A percentile compares a stretch with the other conserved stretches of the same genome.
Evolutionary conservation across 2,113 vertebrate species (phyloP).

Genomic region (Thamnaconus septentrionalis): DNA sequence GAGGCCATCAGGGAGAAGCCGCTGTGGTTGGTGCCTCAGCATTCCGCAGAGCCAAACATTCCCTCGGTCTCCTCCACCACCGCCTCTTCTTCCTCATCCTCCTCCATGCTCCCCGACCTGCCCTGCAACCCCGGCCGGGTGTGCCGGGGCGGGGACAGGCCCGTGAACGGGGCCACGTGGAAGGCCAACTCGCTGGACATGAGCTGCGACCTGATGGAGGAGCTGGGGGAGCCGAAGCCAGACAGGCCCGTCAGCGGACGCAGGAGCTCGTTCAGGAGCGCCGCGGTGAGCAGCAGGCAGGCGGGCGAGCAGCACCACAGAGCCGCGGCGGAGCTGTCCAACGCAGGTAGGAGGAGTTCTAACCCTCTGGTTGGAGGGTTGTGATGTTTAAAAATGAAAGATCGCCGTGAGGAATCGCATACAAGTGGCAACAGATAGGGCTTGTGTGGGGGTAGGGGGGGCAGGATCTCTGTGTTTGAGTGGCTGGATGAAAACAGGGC

Average conservation of each 20-base stretch:
- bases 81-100: conserved; percentile 23
- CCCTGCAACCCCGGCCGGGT: conserved; percentile 62
- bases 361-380: too few species aligned
- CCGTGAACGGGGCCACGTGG: conserved; percentile 44
- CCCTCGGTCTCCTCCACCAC: not conserved
- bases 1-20: conserved; percentile 64
- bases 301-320: conserved; percentile 45
- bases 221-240: conserved; percentile 45
- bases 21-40: conserved; percentile 78
- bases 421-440: too few species aligned
- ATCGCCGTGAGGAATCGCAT: too few species aligned
- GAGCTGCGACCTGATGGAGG: conserved; percentile 67
- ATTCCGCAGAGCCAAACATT: conserved; percentile 49
- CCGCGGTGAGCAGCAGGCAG: conserved; percentile 25
- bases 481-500: too few species aligned
- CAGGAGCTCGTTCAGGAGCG: conserved; percentile 69
- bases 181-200: conserved; percentile 66
- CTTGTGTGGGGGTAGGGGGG: too few species aligned
- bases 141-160: conserved; percentile 51
- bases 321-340: conserved; percentile 24
- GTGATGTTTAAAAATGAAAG: too few species aligned
- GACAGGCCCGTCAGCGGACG: conserved; percentile 80
- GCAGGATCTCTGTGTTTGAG: too few species aligned
- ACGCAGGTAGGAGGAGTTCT: conserved; percentile 33
- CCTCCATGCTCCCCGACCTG: conserved; percentile 64